phyloP scores from a whole-genome alignment of 1,140 invertebrate genomes.

The Brachystomella parvula region DNA sequence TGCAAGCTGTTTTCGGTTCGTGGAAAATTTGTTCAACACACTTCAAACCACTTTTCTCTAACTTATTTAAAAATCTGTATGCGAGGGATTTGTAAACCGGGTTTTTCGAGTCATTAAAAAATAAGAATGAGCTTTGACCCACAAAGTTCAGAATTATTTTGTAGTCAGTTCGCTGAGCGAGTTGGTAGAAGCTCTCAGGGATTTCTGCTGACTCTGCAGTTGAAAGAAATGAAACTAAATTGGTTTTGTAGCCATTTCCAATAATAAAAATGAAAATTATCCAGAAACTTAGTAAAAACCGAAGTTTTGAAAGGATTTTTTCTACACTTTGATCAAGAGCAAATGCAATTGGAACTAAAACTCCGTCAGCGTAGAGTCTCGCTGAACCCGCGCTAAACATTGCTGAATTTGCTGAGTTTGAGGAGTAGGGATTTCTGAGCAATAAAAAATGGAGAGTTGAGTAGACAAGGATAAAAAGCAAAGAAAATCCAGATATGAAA shows the following conservation, averaged over 20 bases:
- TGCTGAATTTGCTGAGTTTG: background rate
- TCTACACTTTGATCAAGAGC: slow-evolving; percentile 7
- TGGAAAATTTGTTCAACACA: slow-evolving; percentile 2
- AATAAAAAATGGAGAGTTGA: no score
- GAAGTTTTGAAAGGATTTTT: background rate
- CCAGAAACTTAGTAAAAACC: slow-evolving; percentile 13
- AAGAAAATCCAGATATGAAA: background rate
- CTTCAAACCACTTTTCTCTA: background rate
- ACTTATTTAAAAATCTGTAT: background rate
- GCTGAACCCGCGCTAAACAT: no score
- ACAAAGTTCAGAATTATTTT: slow-evolving; percentile 17
- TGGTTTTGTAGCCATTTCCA: slow-evolving; percentile 26
- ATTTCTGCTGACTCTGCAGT: slow-evolving; percentile 3
- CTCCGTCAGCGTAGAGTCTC: background rate
- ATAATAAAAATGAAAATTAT: slow-evolving; percentile 22
- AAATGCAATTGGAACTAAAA: background rate
- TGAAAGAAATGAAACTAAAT: slow-evolving; percentile 20
- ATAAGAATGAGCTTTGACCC: background rate
- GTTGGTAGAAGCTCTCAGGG: slow-evolving; percentile 15
- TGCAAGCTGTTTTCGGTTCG: slow-evolving; percentile 16
- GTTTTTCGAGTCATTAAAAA: slow-evolving; percentile 11
- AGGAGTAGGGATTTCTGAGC: background rate
- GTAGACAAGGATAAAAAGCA: background rate
- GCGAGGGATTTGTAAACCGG: background rate
- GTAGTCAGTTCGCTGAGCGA: slow-evolving; percentile 10